Base-by-base conservation (phyloP, 2,113 vertebrate species). In the Ceyx melanurus region DNA sequence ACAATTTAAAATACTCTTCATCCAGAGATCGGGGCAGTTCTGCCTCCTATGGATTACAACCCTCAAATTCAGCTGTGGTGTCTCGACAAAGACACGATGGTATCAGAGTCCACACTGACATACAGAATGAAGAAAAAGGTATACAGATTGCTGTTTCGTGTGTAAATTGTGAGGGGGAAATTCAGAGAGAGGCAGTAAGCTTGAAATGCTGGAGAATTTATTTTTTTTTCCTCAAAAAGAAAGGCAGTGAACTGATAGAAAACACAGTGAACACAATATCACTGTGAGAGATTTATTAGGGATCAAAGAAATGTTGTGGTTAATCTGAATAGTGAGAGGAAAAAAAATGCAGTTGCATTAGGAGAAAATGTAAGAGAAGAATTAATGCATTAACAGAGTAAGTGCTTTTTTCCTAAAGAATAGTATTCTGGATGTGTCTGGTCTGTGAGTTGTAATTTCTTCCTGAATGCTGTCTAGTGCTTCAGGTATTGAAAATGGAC, bases 1-100 rank as follows among this genome's bases (percentile, higher is more conserved):
- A 99, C 97, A 98, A 97, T 97, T 98, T 99, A 98, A 99, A 99
- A 98, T 98, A 98, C 92, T 98, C 98, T 92, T 97, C 98, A 97
- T 97, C 98, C 94, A 98, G 98, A 98, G 99, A 99, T 92, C 98
- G 98, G 87, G 97, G 98, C 97, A 98, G 97, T 95, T 98, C 98
- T 98, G 97, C 97, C 67, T 97, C 98, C 94, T 99, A 98, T 97
- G 98, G 98, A 98, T 97, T 98, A 94, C 98, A 98, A 94, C 97
- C 98, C 97, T 97, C 98, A 93, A 98, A 98, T 98, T 98, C 97
- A 97, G 96, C 98, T 96, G 98, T 98, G 97, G 98, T 98, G 97
- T 98, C 98, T 95, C 97, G 97, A 92, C 98, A 98, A 98, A 98
- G 98, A 97, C 98, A 99, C 94, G 98, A 99, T 98, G 98, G 98